Evolutionary conservation across 2,113 vertebrate genomes (phyloP).

Genomic region (Hypomesus transpacificus): DNA sequence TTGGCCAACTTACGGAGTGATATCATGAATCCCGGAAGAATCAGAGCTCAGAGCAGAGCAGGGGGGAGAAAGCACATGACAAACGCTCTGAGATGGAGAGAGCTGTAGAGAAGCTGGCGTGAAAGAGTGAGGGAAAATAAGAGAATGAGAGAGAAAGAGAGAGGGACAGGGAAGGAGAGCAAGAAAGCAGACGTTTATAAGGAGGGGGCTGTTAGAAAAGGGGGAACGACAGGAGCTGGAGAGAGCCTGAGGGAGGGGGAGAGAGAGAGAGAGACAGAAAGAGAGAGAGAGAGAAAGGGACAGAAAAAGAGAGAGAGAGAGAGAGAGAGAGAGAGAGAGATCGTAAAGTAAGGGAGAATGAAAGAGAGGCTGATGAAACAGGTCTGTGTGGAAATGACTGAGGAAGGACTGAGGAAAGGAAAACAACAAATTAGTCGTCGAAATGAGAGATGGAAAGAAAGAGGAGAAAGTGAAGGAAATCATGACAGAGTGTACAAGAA

Average conservation of each 20-base stretch:
- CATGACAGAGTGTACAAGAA: background rate
- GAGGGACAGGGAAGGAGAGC: constrained; percentile 27
- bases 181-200: too few relatives aligned
- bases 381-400: too few relatives aligned
- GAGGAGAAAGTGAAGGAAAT: background rate
- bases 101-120: constrained; percentile 36
- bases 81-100: constrained; percentile 24
- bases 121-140: too few relatives aligned
- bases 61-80: constrained; percentile 39
- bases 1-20: constrained; percentile 45
- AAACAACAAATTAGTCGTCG: background rate
- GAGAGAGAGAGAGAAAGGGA: background rate
- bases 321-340: background rate
- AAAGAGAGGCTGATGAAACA: too few relatives aligned
- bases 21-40: constrained; percentile 21
- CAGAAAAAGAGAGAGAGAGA: too few relatives aligned
- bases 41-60: constrained; percentile 2
- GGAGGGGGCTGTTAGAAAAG: too few relatives aligned
- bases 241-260: constrained; percentile 1
- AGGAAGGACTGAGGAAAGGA: too few relatives aligned
- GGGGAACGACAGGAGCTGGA: too few relatives aligned
- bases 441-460: background rate
- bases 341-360: too few relatives aligned
- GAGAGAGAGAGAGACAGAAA: background rate
- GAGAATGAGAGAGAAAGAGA: constrained; percentile 13